phyloP scores from a whole-genome alignment of 2,888 invertebrate genomes.

The Epirrita christyi region DNA sequence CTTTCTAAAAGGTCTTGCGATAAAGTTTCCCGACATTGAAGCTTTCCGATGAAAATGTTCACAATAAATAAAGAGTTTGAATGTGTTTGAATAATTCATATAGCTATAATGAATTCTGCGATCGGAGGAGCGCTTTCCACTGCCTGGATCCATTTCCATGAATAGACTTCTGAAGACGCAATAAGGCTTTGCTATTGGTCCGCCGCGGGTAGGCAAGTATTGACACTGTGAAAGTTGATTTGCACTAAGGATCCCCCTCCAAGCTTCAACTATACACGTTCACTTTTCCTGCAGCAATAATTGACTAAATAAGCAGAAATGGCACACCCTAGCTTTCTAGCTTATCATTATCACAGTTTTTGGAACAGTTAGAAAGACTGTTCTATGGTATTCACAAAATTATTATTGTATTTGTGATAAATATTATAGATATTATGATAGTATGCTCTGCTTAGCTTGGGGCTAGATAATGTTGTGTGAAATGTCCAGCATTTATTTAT shows the following conservation, averaged over 20 bases:
- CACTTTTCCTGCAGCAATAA: slow-evolving; percentile 47
- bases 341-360: too few species aligned
- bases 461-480: too few species aligned
- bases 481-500: too few species aligned
- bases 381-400: too few species aligned
- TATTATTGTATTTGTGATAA: too few species aligned
- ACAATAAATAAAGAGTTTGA: slow-evolving; percentile 47
- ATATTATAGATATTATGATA: too few species aligned
- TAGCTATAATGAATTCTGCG: slow-evolving; percentile 55
- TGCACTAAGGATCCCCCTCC: slow-evolving; percentile 54
- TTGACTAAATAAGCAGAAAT: slow-evolving; percentile 15
- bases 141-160: slow-evolving; percentile 53
- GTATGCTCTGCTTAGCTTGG: too few species aligned
- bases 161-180: slow-evolving; percentile 50
- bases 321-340: slow-evolving; percentile 15
- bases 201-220: slow-evolving; percentile 49
- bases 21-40: slow-evolving; percentile 29
- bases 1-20: slow-evolving; percentile 29
- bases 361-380: too few species aligned
- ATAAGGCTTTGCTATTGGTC: slow-evolving; percentile 52
- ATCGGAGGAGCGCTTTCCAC: slow-evolving; percentile 51
- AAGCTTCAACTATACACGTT: slow-evolving; percentile 42
- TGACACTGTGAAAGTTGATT: slow-evolving; percentile 74
- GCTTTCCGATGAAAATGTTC: slow-evolving; percentile 32
- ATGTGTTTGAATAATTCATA: slow-evolving; percentile 67